Conservation (phyloP, 2,888 invertebrate species). For the Xestia c-nigrum region DNA sequence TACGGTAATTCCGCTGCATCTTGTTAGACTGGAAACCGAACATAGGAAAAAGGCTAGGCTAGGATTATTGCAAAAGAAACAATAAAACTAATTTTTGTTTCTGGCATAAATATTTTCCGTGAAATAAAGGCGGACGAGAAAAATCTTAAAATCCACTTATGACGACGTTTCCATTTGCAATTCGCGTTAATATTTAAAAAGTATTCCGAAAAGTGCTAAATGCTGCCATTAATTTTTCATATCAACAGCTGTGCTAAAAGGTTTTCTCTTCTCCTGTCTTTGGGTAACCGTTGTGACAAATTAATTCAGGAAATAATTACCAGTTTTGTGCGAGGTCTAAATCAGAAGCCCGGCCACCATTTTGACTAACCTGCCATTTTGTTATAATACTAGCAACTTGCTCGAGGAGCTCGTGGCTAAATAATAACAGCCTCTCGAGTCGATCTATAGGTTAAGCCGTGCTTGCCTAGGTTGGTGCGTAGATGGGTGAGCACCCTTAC, state of each 20-base stretch:
- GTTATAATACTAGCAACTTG: not conserved
- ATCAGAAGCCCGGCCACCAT: not conserved
- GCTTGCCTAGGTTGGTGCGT: too few species aligned
- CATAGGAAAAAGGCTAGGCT: not conserved
- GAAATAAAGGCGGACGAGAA: conserved; percentile 24
- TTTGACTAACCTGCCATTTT: not conserved
- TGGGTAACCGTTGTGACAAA: conserved; percentile 16
- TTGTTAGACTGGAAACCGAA: not conserved
- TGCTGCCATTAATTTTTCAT: conserved; percentile 60
- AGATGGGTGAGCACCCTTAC: too few species aligned
- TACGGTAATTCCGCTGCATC: not conserved
- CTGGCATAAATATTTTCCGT: not conserved
- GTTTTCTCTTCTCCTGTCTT: conserved; percentile 41
- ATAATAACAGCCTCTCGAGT: too few species aligned
- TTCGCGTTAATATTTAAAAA: conserved; percentile 58
- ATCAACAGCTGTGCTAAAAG: conserved; percentile 55
- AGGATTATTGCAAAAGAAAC: not conserved
- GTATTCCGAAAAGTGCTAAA: conserved; percentile 52
- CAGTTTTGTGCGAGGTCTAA: not conserved
- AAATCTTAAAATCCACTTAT: conserved; percentile 36
- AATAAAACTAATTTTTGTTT: not conserved
- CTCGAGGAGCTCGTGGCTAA: too few species aligned
- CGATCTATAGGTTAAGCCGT: too few species aligned
- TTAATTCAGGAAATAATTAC: conserved; percentile 22
- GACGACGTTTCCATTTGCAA: conserved; percentile 37